Percentiles rank a stretch among this genome's conserved stretches.
Evolutionary conservation across 2,113 vertebrate genomes (phyloP).

Genomic region (Eretmodus cyanostictus): DNA sequence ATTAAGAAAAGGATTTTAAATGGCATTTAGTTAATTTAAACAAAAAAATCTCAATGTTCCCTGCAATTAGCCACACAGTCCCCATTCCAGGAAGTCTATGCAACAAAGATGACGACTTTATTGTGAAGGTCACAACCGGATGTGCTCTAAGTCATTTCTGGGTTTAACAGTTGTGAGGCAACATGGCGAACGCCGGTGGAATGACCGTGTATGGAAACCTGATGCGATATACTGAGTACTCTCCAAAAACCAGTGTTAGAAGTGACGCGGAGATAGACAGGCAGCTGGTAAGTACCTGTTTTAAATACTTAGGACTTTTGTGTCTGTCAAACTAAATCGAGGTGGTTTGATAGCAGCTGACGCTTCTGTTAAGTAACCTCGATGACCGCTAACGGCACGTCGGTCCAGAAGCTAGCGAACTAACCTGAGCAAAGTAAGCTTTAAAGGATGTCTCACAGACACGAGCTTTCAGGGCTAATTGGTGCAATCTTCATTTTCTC

Average conservation of each 20-base stretch:
- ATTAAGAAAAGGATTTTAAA: not conserved
- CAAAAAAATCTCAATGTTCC: not conserved
- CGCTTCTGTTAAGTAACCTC: not conserved
- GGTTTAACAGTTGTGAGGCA: not conserved
- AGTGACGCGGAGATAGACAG: slow-evolving; percentile 64
- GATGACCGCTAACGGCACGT: not conserved
- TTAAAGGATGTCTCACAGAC: not conserved
- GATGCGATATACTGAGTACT: slow-evolving; percentile 62
- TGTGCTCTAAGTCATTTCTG: rapidly evolving
- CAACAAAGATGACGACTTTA: not conserved
- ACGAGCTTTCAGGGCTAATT: not conserved
- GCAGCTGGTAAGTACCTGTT: slow-evolving; percentile 51
- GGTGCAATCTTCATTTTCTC: not conserved
- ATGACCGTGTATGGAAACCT: slow-evolving; percentile 37
- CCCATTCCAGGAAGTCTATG: not conserved
- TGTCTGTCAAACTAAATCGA: not conserved
- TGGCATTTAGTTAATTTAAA: not conserved
- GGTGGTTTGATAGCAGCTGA: not conserved
- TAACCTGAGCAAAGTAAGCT: not conserved
- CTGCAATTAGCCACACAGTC: not conserved
- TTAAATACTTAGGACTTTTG: rapidly evolving
- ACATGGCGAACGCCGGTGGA: slow-evolving; percentile 49
- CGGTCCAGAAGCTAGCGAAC: not conserved
- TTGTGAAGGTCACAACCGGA: slow-evolving; percentile 9
- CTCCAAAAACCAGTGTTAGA: not conserved